These are phyloP conservation scores for Callaeas wilsoni DNA, from an alignment of 2,113 vertebrate species.

Conservation along the genomic window DNA sequence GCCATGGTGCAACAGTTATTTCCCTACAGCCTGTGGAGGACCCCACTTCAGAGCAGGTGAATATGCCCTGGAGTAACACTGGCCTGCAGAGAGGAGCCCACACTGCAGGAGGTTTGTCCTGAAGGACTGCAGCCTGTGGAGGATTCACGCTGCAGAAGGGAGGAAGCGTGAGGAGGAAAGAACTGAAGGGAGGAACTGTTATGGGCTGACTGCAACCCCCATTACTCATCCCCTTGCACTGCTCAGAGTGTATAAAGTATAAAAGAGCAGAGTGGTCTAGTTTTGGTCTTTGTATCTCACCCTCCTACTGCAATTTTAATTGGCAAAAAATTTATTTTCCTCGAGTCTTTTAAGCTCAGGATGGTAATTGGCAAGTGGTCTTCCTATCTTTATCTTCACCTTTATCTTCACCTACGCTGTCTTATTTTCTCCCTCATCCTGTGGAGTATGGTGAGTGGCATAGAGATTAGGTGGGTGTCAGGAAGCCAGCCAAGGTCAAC, in stretches of 20 bases:
- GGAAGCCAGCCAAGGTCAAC: background rate
- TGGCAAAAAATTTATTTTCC: background rate
- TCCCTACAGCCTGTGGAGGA: background rate
- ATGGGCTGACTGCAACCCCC: background rate
- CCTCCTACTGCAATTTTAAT: background rate
- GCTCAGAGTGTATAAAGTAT: background rate
- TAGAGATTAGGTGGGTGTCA: background rate
- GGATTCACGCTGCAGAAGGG: fast-evolving
- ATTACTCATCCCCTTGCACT: background rate
- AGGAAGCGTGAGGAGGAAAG: background rate
- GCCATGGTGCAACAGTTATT: background rate
- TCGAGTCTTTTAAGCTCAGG: background rate
- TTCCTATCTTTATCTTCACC: background rate
- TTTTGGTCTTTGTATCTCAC: background rate
- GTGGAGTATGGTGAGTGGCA: background rate
- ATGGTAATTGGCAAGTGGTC: background rate
- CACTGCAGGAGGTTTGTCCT: background rate
- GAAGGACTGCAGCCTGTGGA: background rate
- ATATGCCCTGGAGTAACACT: background rate
- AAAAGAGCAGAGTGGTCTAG: background rate
- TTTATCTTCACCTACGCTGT: background rate
- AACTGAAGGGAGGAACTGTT: background rate
- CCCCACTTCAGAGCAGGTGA: background rate
- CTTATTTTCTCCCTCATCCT: background rate
- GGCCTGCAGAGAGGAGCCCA: background rate